Conservation (phyloP, 2,797 vertebrate species). For the Sylvilagus floridanus region DNA sequence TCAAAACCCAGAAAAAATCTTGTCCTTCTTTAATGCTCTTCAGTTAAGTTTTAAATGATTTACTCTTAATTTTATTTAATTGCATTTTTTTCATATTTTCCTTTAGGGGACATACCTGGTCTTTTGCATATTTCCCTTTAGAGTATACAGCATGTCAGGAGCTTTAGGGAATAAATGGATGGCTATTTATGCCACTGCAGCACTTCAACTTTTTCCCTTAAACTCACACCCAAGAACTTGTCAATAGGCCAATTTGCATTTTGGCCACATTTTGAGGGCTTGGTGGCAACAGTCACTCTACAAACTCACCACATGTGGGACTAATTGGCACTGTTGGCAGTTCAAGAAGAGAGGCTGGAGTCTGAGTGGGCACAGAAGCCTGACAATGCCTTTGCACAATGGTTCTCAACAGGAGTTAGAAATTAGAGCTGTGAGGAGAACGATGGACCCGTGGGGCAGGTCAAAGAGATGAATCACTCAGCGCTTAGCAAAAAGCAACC, state of each 20-base stretch:
- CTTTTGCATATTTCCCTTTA: constrained; percentile 10
- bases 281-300: constrained; percentile 38
- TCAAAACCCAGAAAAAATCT: background rate
- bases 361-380: constrained; percentile 43
- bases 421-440: constrained; percentile 51
- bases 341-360: constrained; percentile 58
- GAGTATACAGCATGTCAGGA: background rate
- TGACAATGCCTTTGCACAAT: constrained; percentile 61
- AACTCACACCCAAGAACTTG: constrained; percentile 65
- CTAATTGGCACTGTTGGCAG: constrained; percentile 76
- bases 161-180: background rate
- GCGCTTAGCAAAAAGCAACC: constrained; percentile 4
- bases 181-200: background rate
- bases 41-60: background rate
- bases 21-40: background rate
- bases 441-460: background rate
- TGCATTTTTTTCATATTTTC: background rate
- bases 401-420: constrained; percentile 53
- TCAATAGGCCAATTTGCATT: constrained; percentile 71
- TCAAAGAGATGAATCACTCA: constrained; percentile 47
- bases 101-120: background rate
- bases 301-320: constrained; percentile 66
- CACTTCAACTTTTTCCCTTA: background rate
- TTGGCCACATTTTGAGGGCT: constrained; percentile 60
- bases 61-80: background rate